Percentiles rank a stretch among this genome's conserved stretches.
Evolutionary conservation across 2,888 invertebrate species (phyloP).

Genomic region (Ormyrus pomaceus): DNA sequence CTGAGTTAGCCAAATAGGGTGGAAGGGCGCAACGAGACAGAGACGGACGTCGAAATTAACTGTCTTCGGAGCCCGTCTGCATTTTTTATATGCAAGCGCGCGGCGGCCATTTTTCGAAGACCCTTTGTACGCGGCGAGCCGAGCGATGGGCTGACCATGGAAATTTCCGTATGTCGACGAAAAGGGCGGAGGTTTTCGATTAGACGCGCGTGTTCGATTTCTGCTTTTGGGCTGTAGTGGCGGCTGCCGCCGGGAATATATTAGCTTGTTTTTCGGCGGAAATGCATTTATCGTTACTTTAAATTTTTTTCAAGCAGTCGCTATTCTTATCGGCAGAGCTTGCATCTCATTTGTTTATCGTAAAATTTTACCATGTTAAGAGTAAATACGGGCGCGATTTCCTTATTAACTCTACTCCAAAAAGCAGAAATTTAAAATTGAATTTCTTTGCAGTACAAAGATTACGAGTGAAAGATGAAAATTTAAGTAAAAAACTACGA

Average conservation of each 20-base stretch:
- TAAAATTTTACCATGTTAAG: too few relatives aligned
- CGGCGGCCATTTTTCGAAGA: conserved; percentile 19
- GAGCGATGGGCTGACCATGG: conserved; percentile 23
- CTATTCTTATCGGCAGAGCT: too few relatives aligned
- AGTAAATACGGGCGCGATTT: too few relatives aligned
- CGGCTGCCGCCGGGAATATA: conserved; percentile 12
- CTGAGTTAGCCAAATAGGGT: conserved; percentile 55
- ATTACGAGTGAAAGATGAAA: too few relatives aligned
- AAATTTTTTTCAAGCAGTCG: not conserved
- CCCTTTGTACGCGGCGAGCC: conserved; percentile 34
- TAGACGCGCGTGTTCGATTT: conserved; percentile 3
- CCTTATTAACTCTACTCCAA: too few relatives aligned
- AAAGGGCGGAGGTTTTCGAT: conserved; percentile 17
- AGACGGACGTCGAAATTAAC: conserved; percentile 70
- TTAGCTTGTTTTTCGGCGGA: conserved; percentile 5
- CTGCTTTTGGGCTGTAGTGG: conserved; percentile 6
- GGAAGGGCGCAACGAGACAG: conserved; percentile 51
- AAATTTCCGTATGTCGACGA: conserved; percentile 44
- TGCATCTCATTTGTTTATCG: too few relatives aligned
- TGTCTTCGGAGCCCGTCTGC: conserved; percentile 65
- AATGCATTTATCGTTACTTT: not conserved
- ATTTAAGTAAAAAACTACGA: too few relatives aligned
- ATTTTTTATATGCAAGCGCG: conserved; percentile 65
- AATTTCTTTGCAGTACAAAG: too few relatives aligned
- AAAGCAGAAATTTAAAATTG: too few relatives aligned